Evolutionary conservation across 2,888 invertebrate genomes (phyloP).

Genomic region (Tyria jacobaeae): DNA sequence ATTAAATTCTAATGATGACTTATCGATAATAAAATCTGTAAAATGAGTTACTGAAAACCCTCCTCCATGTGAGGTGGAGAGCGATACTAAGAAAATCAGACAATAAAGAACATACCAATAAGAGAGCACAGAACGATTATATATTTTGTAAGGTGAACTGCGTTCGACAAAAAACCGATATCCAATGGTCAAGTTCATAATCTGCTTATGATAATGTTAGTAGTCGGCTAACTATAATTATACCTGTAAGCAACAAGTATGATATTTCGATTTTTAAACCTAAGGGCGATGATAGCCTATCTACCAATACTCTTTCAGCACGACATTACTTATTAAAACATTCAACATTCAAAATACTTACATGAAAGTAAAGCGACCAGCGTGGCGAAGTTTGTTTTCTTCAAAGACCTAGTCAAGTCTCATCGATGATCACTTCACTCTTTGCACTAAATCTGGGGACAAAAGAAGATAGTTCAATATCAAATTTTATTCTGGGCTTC

Average conservation of each 20-base stretch:
- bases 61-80: background rate
- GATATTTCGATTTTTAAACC: background rate
- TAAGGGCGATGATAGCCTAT: no score
- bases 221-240: no score
- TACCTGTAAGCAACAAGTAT: no score
- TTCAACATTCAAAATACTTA: constrained; percentile 60
- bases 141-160: no score
- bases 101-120: no score
- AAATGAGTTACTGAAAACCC: background rate
- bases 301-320: no score
- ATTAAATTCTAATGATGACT: background rate
- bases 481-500: background rate
- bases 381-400: constrained; percentile 69
- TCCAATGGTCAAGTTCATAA: no score
- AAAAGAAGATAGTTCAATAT: constrained; percentile 41
- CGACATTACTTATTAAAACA: no score
- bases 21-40: background rate
- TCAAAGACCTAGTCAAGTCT: constrained; percentile 65
- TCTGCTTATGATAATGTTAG: no score
- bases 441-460: constrained; percentile 65
- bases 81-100: background rate
- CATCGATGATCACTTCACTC: constrained; percentile 74
- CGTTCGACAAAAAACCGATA: no score
- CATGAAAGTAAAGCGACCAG: constrained; percentile 74
- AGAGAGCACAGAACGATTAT: no score